Evolutionary conservation across 2,113 vertebrate genomes (phyloP).

Genomic region (Trichechus manatus): DNA sequence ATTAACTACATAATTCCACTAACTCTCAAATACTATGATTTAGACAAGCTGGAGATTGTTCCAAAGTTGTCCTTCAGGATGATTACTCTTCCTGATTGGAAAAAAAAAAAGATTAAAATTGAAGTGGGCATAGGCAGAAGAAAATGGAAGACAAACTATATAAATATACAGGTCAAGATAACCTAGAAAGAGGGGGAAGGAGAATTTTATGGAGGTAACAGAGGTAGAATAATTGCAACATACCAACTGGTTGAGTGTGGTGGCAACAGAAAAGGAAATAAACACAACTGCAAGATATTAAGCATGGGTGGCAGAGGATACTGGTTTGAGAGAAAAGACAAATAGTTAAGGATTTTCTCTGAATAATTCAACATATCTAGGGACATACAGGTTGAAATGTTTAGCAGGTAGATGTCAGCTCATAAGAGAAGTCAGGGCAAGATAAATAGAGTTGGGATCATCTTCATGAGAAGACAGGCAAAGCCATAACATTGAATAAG

Average conservation of each 20-base stretch:
- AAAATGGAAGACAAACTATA: slow-evolving; percentile 35
- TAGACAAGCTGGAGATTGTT: slow-evolving; percentile 28
- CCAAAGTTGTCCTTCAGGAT: not conserved
- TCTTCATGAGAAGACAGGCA: not conserved
- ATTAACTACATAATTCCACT: not conserved
- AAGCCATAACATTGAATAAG: not conserved
- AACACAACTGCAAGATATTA: not conserved
- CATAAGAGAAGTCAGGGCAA: not conserved
- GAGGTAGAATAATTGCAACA: not conserved
- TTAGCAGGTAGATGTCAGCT: not conserved
- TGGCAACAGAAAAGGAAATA: not conserved
- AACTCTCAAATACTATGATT: not conserved
- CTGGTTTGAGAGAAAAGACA: not conserved
- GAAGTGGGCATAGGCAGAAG: slow-evolving; percentile 25
- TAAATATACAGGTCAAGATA: slow-evolving; percentile 28
- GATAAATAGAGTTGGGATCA: not conserved
- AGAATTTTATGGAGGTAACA: not conserved
- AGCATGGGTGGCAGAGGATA: not conserved
- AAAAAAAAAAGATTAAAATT: slow-evolving; percentile 12
- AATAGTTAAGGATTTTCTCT: not conserved
- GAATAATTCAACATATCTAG: not conserved
- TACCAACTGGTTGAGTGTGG: not conserved
- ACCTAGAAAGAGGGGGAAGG: not conserved
- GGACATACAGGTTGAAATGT: not conserved
- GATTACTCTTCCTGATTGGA: not conserved